Evolutionary conservation across 2,888 invertebrate genomes (phyloP).

Genomic region (Protodeltote pygarga): DNA sequence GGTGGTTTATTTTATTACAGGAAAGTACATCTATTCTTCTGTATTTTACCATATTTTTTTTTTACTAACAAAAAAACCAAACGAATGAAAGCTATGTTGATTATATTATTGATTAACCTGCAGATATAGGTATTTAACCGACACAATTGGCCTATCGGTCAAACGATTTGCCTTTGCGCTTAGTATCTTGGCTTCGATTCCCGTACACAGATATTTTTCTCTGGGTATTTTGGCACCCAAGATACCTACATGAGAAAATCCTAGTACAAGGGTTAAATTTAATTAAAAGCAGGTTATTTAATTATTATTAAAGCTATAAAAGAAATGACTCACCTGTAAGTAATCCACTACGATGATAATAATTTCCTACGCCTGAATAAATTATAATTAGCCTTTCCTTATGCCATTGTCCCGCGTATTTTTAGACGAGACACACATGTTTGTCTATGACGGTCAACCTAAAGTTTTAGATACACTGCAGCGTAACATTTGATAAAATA

Average conservation of each 20-base stretch:
- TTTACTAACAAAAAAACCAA: background rate
- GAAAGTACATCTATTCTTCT: background rate
- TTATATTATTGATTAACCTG: too few species aligned
- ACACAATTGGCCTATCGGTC: too few species aligned
- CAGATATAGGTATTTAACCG: too few species aligned
- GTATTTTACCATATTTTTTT: background rate
- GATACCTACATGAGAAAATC: too few species aligned
- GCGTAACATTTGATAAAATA: background rate
- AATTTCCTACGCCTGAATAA: slow-evolving; percentile 32
- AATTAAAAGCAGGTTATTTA: too few species aligned
- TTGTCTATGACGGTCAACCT: slow-evolving; percentile 49
- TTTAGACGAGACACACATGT: slow-evolving; percentile 52
- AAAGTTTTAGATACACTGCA: slow-evolving; percentile 10
- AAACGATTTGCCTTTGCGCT: too few species aligned
- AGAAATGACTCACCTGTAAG: slow-evolving; percentile 20
- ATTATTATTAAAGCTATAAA: background rate
- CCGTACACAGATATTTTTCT: too few species aligned
- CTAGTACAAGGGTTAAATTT: too few species aligned
- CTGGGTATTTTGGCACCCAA: too few species aligned
- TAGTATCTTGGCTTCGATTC: too few species aligned
- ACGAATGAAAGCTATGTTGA: too few species aligned
- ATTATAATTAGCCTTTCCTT: slow-evolving; percentile 50
- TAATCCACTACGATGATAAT: slow-evolving; percentile 19
- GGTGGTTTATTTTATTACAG: too few species aligned
- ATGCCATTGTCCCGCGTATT: slow-evolving; percentile 51